A percentile compares a stretch with the other conserved stretches of the same genome.
Conservation (phyloP, 2,113 vertebrate species). For the Anoura caudifer region DNA sequence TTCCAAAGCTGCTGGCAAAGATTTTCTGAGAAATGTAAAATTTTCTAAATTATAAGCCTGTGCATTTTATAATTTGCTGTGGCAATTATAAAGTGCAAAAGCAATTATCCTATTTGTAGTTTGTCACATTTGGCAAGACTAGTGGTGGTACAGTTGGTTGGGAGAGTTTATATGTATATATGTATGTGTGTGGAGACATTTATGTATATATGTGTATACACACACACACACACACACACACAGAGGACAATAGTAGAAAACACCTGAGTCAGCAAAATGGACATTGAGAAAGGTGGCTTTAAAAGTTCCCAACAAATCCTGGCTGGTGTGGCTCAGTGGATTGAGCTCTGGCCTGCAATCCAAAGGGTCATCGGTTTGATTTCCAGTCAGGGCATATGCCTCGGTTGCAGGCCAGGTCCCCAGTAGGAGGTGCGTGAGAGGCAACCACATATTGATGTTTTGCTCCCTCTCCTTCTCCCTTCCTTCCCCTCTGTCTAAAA, state of each 20-base stretch:
- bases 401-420: no score
- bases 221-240: neutral
- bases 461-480: no score
- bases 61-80: slow-evolving; percentile 23
- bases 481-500: no score
- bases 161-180: neutral
- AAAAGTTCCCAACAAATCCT: neutral
- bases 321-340: no score
- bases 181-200: neutral
- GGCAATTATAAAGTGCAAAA: slow-evolving; percentile 25
- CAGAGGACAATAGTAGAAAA: neutral
- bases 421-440: no score
- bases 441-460: no score
- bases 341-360: no score
- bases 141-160: neutral
- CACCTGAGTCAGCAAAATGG: neutral
- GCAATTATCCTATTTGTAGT: slow-evolving; percentile 4
- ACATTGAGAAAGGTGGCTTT: slow-evolving; percentile 6
- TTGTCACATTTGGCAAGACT: slow-evolving; percentile 23
- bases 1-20: slow-evolving; percentile 20
- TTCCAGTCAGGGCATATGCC: no score
- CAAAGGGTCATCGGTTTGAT: no score
- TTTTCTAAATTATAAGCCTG: slow-evolving; percentile 33
- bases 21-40: slow-evolving; percentile 41
- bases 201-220: neutral